Conservation (phyloP, 1,140 invertebrate species). For the Drosophila lini region DNA sequence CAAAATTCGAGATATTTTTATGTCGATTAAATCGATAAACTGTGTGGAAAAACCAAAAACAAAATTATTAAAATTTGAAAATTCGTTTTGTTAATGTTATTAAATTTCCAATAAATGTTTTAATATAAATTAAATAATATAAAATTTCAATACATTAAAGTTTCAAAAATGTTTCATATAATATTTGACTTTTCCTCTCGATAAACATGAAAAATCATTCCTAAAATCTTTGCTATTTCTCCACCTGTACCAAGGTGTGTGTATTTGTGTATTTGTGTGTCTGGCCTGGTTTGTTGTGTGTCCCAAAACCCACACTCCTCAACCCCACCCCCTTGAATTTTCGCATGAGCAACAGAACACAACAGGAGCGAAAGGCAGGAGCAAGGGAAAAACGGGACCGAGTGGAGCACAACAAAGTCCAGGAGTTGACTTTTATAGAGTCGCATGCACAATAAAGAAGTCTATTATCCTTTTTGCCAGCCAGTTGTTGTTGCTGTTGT, state of each 20-base stretch:
- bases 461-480: slow-evolving; percentile 84
- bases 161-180: not conserved
- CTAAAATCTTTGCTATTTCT: not conserved
- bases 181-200: not conserved
- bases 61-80: no score
- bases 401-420: slow-evolving; percentile 73
- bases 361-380: slow-evolving; percentile 30
- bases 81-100: no score
- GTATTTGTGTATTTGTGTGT: slow-evolving; percentile 42
- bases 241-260: slow-evolving; percentile 21
- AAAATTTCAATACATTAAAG: no score
- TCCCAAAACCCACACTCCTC: slow-evolving; percentile 9
- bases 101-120: no score
- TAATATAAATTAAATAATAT: no score
- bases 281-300: slow-evolving; percentile 65
- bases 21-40: no score
- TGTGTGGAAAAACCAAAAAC: no score
- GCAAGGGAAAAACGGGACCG: slow-evolving; percentile 1
- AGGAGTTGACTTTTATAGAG: slow-evolving; percentile 84
- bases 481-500: slow-evolving; percentile 52
- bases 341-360: slow-evolving; percentile 55
- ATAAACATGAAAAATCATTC: not conserved
- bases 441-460: slow-evolving; percentile 84
- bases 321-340: slow-evolving; percentile 6
- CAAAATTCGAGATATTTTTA: no score